phyloP scores from a whole-genome alignment of 2,797 vertebrate species.

The Tiaroga cobitis region DNA sequence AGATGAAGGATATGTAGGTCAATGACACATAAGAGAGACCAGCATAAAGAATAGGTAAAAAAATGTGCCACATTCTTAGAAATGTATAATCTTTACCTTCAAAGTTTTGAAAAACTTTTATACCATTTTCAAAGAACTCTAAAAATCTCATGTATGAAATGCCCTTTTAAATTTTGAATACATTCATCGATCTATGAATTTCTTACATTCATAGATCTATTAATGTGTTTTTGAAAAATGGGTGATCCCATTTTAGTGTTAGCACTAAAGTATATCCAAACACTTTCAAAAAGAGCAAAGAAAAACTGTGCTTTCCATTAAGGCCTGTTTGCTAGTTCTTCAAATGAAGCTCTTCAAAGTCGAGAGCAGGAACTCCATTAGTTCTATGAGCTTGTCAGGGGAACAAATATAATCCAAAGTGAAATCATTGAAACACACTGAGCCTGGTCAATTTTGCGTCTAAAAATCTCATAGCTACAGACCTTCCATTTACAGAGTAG shows the following conservation, averaged over 20 bases:
- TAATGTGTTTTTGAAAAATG: not conserved
- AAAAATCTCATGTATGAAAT: not conserved
- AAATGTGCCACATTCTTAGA: not conserved
- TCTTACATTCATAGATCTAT: not conserved
- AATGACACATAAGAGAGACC: not conserved
- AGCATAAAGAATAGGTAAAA: not conserved
- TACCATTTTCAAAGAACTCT: not conserved
- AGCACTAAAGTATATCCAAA: not conserved
- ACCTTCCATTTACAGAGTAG: constrained; percentile 48
- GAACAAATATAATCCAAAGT: constrained; percentile 29
- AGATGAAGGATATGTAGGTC: constrained; percentile 2
- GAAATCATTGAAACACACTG: constrained; percentile 16
- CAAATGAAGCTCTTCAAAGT: not conserved
- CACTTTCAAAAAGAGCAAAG: not conserved
- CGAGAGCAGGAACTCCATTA: constrained; percentile 1
- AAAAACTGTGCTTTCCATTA: not conserved
- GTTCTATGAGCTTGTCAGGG: not conserved
- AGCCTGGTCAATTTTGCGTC: constrained; percentile 4
- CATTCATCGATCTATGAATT: not conserved
- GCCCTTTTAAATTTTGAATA: not conserved
- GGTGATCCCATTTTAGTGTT: not conserved
- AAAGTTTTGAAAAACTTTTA: not conserved
- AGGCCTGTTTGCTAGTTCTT: not conserved
- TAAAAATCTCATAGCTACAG: constrained; percentile 41
- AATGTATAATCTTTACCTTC: not conserved